A percentile compares a stretch with the other conserved stretches of the same genome.
phyloP scores from a whole-genome alignment of 2,888 invertebrate species.

The Apodemia zela region DNA sequence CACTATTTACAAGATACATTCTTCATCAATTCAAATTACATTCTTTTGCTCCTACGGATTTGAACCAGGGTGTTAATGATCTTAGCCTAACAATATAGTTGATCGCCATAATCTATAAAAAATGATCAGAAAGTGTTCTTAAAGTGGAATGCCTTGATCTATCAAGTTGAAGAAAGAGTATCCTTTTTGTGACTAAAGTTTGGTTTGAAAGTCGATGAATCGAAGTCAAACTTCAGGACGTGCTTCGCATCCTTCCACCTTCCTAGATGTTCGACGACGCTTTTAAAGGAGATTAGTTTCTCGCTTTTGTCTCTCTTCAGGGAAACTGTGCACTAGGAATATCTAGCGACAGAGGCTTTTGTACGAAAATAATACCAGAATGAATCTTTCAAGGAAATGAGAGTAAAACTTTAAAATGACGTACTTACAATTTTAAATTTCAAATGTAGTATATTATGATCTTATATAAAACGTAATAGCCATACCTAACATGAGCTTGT shows the following conservation, averaged over 20 bases:
- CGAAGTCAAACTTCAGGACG: conserved; percentile 30
- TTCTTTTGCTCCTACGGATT: no score
- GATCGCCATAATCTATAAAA: no score
- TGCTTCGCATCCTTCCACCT: conserved; percentile 26
- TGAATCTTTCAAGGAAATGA: conserved; percentile 5
- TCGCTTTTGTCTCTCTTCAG: conserved; percentile 16
- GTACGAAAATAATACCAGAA: neutral
- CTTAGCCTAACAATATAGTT: no score
- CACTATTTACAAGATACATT: no score
- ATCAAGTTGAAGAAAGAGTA: neutral
- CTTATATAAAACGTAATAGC: no score
- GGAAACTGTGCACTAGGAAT: neutral
- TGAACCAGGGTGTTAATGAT: no score
- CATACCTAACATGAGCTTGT: no score
- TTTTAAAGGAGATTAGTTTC: conserved; percentile 19
- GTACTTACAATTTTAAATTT: neutral
- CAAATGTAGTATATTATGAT: no score
- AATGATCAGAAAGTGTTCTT: neutral
- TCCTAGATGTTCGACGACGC: conserved; percentile 10
- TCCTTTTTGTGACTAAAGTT: neutral
- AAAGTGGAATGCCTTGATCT: neutral
- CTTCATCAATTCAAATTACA: no score
- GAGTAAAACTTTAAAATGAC: neutral
- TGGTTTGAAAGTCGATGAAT: conserved; percentile 9
- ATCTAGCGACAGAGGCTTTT: neutral